phyloP scores from a whole-genome alignment of 2,888 invertebrate genomes.

The Xylophagus ater region DNA sequence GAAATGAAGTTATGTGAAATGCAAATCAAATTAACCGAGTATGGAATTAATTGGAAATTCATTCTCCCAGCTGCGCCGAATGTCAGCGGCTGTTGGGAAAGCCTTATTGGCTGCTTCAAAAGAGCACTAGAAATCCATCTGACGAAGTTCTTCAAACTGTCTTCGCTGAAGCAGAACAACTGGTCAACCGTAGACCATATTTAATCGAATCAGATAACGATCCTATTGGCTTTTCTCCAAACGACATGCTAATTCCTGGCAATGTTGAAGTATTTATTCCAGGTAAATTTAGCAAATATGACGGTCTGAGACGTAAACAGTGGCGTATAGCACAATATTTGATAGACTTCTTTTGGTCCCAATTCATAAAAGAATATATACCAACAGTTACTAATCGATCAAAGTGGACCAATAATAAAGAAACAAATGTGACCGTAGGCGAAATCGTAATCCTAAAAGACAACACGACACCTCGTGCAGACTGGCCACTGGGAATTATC shows the following conservation, averaged over 20 bases:
- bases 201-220: constrained; percentile 11
- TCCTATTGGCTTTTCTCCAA: constrained; percentile 7
- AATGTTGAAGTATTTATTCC: constrained; percentile 3
- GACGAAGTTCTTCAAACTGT: constrained; percentile 18
- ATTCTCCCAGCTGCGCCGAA: constrained; percentile 20
- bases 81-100: constrained; percentile 22
- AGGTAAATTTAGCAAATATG: constrained; percentile 4
- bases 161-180: constrained; percentile 10
- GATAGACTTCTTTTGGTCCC: constrained; percentile 14
- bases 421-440: constrained; percentile 9
- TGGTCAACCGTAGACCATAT: constrained; percentile 7
- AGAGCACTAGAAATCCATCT: constrained; percentile 16
- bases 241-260: constrained; percentile 8
- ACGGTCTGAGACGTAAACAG: constrained; percentile 2
- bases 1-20: constrained; percentile 10
- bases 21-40: not conserved
- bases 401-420: constrained; percentile 7
- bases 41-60: constrained; percentile 19
- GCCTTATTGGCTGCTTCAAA: constrained; percentile 20
- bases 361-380: constrained; percentile 9
- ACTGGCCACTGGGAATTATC: constrained; percentile 13
- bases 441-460: constrained; percentile 9
- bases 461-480: constrained; percentile 3
- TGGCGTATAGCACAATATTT: constrained; percentile 13
- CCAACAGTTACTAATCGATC: constrained; percentile 8